These are phyloP conservation scores for Dicerorhinus sumatrensis DNA, from an alignment of 2,113 vertebrate genomes.

Conservation along the genomic window DNA sequence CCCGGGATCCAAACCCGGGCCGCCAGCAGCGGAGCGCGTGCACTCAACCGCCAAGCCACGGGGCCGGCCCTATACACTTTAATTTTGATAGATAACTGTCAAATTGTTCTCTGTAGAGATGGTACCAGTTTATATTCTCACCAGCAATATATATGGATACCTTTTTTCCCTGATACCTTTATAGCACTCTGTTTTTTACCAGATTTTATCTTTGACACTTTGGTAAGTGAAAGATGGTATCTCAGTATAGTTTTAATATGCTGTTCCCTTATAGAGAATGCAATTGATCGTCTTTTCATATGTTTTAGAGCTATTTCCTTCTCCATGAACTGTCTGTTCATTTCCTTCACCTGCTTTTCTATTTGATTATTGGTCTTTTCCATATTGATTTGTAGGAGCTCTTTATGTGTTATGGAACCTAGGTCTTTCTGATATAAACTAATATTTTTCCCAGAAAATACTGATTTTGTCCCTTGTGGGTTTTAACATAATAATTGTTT, in stretches of 20 bases:
- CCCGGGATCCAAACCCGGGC: too few species aligned
- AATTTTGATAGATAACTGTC: slow-evolving; percentile 11
- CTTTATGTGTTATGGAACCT: slow-evolving; percentile 19
- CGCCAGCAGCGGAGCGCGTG: too few species aligned
- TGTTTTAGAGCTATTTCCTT: not conserved
- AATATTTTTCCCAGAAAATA: not conserved
- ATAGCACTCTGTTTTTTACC: not conserved
- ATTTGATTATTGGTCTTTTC: not conserved
- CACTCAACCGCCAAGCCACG: too few species aligned
- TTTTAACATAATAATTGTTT: slow-evolving; percentile 32
- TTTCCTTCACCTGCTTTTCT: slow-evolving; percentile 40
- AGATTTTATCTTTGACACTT: not conserved
- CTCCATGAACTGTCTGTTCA: not conserved
- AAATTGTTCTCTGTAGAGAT: not conserved
- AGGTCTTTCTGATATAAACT: slow-evolving; percentile 5
- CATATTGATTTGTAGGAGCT: slow-evolving; percentile 18
- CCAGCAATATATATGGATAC: not conserved
- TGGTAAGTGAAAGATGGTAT: not conserved
- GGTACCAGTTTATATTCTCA: not conserved
- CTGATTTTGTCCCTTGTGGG: not conserved
- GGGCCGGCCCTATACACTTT: not conserved
- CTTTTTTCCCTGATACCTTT: not conserved
- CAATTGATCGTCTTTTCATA: not conserved
- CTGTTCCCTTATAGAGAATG: not conserved
- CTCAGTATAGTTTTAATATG: not conserved